phyloP scores from a whole-genome alignment of 2,888 invertebrate genomes.

The Masnerella sp. region DNA sequence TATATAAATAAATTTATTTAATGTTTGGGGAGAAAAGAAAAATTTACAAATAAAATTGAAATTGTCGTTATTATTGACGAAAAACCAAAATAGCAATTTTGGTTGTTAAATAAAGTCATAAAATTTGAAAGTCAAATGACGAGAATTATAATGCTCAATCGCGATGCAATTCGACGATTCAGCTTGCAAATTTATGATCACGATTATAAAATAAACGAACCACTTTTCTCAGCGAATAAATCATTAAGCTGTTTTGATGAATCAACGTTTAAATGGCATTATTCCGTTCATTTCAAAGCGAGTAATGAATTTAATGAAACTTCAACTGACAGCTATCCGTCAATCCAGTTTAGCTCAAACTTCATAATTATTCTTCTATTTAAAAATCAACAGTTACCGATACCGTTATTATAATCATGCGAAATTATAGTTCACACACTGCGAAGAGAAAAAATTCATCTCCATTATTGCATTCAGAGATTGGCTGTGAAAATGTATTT shows the following conservation, averaged over 20 bases:
- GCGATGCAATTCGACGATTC: not conserved
- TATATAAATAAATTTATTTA: no score
- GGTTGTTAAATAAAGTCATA: no score
- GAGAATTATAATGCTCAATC: no score
- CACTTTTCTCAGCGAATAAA: constrained; percentile 33
- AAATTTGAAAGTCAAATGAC: no score
- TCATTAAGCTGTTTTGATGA: constrained; percentile 10
- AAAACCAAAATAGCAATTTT: no score
- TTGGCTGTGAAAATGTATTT: constrained; percentile 21
- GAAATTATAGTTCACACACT: constrained; percentile 25
- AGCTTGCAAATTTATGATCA: constrained; percentile 5
- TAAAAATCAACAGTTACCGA: constrained; percentile 33
- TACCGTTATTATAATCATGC: constrained; percentile 41
- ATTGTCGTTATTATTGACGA: no score
- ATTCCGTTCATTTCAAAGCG: constrained; percentile 10
- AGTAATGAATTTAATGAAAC: constrained; percentile 19
- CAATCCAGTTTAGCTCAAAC: constrained; percentile 25
- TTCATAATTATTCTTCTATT: constrained; percentile 35
- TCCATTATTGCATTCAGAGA: constrained; percentile 9
- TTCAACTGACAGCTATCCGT: constrained; percentile 21
- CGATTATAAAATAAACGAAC: constrained; percentile 9
- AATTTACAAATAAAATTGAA: no score
- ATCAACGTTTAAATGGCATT: constrained; percentile 5
- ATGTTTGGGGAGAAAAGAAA: no score
- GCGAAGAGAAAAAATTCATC: constrained; percentile 19